Evolutionary conservation across 1,140 invertebrate genomes (phyloP), one percentile per base, ranked within the genome.

Genomic region (Polypedilum vanderplanki): DNA sequence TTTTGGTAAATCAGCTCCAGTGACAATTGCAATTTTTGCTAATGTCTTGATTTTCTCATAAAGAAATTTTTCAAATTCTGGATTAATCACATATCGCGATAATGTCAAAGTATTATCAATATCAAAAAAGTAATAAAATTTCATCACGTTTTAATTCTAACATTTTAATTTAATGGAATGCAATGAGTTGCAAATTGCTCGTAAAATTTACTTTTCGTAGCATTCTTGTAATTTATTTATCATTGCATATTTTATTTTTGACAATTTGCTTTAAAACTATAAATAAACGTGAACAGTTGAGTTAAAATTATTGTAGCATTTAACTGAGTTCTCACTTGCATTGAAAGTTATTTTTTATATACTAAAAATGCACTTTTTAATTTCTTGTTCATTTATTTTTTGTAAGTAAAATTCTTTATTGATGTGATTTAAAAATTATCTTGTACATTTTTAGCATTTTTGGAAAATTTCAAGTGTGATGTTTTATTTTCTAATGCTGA

Each of bases 71-170:
- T 93, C 89, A 78, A 98, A 87, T 1, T 91, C 88, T 5, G 87
- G 80, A 4, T 88, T 85, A 17, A 99, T 96, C 57, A 81, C 79
- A 86, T 94, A 89, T 79, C 95, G 87, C 3, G 97, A 89, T 76
- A 87, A 85, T 1, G 97, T 99, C 3, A 99, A 82, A 0, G 98
- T 99, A 22, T 98, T 98, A 85, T 99, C 98, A 17, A 99, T 93
- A 86, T 99, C 98, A 82, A 99, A 99, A n/a, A 3, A 99, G 84
- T 77, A 90, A 89, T 76, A 93, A 85, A 74, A 89, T 86, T 77
- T 87, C 81, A 74, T 81, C 78, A 46, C 80, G 79, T 70, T 81
- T 79, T 7, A 80, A 75, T n/a, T 33, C 24, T 5, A 78, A 74
- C 46, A 57, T 57, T 57, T 57, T n/a, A 57, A 57, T n/a, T 57